A percentile compares a stretch with the other conserved stretches of the same genome.
Conservation (phyloP, 2,888 invertebrate species). For the Carabus problematicus region DNA sequence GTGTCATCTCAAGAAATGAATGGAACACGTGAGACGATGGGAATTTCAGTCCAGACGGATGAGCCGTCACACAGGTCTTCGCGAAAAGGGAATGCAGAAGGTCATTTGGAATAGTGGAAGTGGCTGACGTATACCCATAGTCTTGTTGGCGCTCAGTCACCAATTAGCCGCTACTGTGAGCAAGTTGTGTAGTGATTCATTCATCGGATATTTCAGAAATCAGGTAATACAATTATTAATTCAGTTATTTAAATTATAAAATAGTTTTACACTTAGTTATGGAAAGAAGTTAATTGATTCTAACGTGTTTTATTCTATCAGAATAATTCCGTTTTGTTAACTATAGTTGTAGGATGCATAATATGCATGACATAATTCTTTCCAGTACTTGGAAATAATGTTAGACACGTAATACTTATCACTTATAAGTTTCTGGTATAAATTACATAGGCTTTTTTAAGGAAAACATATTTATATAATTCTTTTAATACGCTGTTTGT, state of each 20-base stretch:
- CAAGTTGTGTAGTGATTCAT: slow-evolving; percentile 20
- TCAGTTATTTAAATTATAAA: too few relatives aligned
- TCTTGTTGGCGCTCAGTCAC: slow-evolving; percentile 21
- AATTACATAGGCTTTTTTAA: too few relatives aligned
- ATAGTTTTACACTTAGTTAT: neutral
- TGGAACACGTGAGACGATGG: neutral
- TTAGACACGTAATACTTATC: neutral
- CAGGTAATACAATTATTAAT: neutral
- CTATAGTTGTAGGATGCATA: slow-evolving; percentile 1
- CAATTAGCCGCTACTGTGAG: slow-evolving; percentile 19
- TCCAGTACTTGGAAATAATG: neutral
- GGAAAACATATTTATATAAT: neutral
- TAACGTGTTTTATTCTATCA: neutral
- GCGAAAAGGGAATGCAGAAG: slow-evolving; percentile 41
- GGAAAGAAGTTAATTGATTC: neutral
- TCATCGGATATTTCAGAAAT: slow-evolving; percentile 13
- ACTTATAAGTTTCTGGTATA: neutral
- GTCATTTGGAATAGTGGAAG: slow-evolving; percentile 26
- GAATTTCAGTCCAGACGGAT: slow-evolving; percentile 26
- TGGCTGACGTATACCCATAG: slow-evolving; percentile 12
- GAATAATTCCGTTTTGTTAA: too few relatives aligned
- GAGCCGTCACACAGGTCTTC: slow-evolving; percentile 16
- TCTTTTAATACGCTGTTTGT: neutral
- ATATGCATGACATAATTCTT: neutral
- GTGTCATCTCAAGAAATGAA: too few relatives aligned